phyloP scores from a whole-genome alignment of 1,140 invertebrate genomes.

The Probaryconus sp. region DNA sequence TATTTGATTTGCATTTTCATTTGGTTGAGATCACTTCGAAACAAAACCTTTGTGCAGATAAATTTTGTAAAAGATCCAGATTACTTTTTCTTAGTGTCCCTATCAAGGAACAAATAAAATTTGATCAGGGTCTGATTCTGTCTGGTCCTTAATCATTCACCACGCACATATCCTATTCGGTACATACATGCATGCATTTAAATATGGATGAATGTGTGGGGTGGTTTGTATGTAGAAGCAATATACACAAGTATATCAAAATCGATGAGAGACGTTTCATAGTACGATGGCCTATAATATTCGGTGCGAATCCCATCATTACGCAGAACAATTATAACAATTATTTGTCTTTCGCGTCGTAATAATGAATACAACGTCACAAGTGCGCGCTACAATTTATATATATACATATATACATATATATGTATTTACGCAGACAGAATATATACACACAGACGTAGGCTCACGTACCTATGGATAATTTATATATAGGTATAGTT shows the following conservation, averaged over 20 bases:
- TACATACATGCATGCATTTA: conserved; percentile 45
- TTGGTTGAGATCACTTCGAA: too few species aligned
- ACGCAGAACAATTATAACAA: conserved; percentile 77
- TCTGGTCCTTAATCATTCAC: conserved; percentile 42
- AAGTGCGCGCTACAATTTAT: conserved; percentile 59
- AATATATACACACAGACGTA: too few species aligned
- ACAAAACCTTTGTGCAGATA: too few species aligned
- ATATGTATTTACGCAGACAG: too few species aligned
- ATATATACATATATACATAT: too few species aligned
- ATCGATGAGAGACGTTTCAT: conserved; percentile 71
- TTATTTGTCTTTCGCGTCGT: conserved; percentile 77
- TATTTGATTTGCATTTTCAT: background rate
- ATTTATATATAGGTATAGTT: conserved; percentile 58
- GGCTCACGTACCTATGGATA: too few species aligned
- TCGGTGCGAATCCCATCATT: conserved; percentile 73
- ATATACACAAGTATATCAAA: conserved; percentile 58
- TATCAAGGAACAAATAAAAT: conserved; percentile 54
- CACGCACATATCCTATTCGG: conserved; percentile 31
- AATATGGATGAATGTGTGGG: conserved; percentile 6
- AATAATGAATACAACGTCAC: conserved; percentile 75
- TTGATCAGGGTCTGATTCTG: conserved; percentile 47
- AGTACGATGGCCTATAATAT: conserved; percentile 67
- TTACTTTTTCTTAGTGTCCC: too few species aligned
- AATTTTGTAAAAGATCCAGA: too few species aligned
- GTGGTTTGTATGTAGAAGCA: conserved; percentile 15